Evolutionary conservation across 2,797 vertebrate species (phyloP), one percentile per base, ranked within the genome.

Genomic region (Microhierax caerulescens): DNA sequence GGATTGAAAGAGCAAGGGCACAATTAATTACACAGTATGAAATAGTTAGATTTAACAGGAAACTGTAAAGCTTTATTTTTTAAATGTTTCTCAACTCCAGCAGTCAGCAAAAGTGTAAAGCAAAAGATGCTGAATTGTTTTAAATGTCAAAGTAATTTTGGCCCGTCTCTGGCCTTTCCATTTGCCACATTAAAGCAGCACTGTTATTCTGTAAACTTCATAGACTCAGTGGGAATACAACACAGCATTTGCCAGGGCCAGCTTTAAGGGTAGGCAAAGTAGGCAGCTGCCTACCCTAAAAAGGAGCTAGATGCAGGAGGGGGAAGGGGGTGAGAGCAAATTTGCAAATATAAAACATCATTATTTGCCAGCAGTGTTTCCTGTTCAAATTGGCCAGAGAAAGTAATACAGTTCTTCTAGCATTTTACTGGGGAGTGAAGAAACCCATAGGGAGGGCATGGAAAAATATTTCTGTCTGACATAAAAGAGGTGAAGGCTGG

Each of bases 11-110:
- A 94, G 88, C 34, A 64, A 86, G 59, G 54, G 56, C 86, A 89
- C 68, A 89, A 94, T 95, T 97, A 96, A 95, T 94, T 95, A 64
- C 89, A 85, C 74, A 27, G 87, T 92, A 57, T 84, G 74, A 88
- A 95, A 95, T 41, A 88, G 80, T 96, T 93, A 76, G 68, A 90
- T 91, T 93, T 92, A 88, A 88, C 70, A 89, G 75, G 59, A 95
- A 94, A 83, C 45, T 48, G 57, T 68, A 94, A 84, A 91, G 69
- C 51, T 88, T 88, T 92, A 39, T 83, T 96, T 95, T 91, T 79
- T 3, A 39, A 95, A 72, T 68, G 53, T 91, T 96, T 95, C 75
- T 95, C 19, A 85, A 85, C 65, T 84, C 54, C 69, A 84, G 22
- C 82, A 41, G 76, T 90, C 69, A 86, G 50, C 85, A 50, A 80